phyloP scores from a whole-genome alignment of 2,113 vertebrate species.

The Siniperca chuatsi region DNA sequence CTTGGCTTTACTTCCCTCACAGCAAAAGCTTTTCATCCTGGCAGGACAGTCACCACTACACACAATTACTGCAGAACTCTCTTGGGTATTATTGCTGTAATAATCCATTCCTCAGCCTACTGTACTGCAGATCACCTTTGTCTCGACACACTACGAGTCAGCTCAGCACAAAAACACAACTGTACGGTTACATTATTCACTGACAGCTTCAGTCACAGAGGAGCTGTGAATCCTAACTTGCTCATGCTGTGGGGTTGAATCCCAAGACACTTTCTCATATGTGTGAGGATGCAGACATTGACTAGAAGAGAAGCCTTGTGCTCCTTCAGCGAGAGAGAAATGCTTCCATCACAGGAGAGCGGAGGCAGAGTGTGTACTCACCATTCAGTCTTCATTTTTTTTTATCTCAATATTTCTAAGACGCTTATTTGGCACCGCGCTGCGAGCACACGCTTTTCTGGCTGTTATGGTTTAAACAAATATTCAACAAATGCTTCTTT shows the following conservation, averaged over 20 bases:
- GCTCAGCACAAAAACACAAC: constrained; percentile 31
- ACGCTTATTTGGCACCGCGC: constrained; percentile 10
- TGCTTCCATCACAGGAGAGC: constrained; percentile 26
- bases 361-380: neutral
- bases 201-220: constrained; percentile 18
- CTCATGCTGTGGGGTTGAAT: constrained; percentile 41
- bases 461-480: constrained; percentile 49
- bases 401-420: constrained; percentile 54
- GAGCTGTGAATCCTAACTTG: constrained; percentile 21
- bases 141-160: constrained; percentile 12
- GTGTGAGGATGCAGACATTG: constrained; percentile 13
- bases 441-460: constrained; percentile 24
- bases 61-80: constrained; percentile 24
- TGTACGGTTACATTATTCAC: constrained; percentile 26
- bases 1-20: constrained; percentile 12
- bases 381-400: constrained; percentile 56
- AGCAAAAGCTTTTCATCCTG: constrained; percentile 21
- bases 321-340: constrained; percentile 12
- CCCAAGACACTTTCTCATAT: neutral
- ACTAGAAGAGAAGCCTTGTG: constrained; percentile 15
- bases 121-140: constrained; percentile 47
- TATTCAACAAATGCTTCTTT: constrained; percentile 46
- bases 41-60: constrained; percentile 16
- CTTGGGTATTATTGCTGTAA: constrained; percentile 41
- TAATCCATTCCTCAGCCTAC: constrained; percentile 34